A percentile compares a stretch with the other conserved stretches of the same genome.
Conservation (phyloP, 2,797 vertebrate genomes). For the Botia kubotai region DNA sequence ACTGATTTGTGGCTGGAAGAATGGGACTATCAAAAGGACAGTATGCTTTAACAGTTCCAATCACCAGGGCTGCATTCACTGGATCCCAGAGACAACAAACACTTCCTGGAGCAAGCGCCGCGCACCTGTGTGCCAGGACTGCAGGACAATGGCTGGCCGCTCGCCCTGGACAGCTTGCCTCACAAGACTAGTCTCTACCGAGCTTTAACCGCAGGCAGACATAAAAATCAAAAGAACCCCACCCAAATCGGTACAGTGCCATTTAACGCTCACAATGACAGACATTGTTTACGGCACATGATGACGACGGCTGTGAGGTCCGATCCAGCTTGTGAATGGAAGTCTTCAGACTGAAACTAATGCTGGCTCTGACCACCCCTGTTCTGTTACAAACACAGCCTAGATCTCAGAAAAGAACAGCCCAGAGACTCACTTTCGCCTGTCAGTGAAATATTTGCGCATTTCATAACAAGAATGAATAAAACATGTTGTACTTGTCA, state of each 20-base stretch:
- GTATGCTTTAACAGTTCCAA: slow-evolving; percentile 48
- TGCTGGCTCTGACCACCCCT: slow-evolving; percentile 32
- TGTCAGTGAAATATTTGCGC: slow-evolving; percentile 7
- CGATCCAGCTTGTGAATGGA: slow-evolving; percentile 25
- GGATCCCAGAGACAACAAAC: slow-evolving; percentile 35
- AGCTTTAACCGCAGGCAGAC: slow-evolving; percentile 16
- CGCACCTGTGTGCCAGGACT: slow-evolving; percentile 38
- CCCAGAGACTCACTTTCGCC: background rate
- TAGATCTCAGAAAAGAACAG: background rate
- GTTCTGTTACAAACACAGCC: slow-evolving; percentile 1
- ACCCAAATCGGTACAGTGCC: slow-evolving; percentile 31
- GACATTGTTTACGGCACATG: slow-evolving; percentile 28
- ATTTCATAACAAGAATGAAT: slow-evolving; percentile 13
- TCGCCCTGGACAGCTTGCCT: slow-evolving; percentile 23
- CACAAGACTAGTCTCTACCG: slow-evolving; percentile 26
- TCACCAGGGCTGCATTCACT: slow-evolving; percentile 27
- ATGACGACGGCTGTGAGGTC: background rate
- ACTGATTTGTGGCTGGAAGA: slow-evolving; percentile 36
- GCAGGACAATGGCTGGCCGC: slow-evolving; percentile 41
- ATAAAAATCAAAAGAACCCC: slow-evolving; percentile 27
- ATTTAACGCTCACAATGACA: slow-evolving; percentile 17
- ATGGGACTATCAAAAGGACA: slow-evolving; percentile 24
- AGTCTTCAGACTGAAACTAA: slow-evolving; percentile 44
- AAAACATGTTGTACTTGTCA: slow-evolving; percentile 15
- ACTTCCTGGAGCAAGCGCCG: slow-evolving; percentile 39